Conservation (phyloP, 2,113 vertebrate genomes). For the Nesospiza acunhae region DNA sequence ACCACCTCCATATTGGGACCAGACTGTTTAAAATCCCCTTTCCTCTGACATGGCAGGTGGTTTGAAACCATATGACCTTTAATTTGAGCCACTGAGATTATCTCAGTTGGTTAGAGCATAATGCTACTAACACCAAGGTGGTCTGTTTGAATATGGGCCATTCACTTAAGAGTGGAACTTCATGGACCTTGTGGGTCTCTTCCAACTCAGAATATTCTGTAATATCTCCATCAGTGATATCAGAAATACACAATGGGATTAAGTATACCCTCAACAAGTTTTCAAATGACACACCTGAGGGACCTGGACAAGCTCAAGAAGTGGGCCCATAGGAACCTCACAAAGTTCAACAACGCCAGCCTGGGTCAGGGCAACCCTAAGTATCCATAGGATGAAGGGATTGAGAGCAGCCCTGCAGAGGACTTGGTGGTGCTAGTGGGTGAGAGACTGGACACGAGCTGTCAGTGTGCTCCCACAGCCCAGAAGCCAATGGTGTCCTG, state of each 20-base stretch:
- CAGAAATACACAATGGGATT: neutral
- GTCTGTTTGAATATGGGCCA: neutral
- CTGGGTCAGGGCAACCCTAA: neutral
- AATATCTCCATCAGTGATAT: neutral
- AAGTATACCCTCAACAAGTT: neutral
- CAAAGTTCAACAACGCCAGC: neutral
- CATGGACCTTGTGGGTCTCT: neutral
- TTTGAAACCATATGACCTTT: neutral
- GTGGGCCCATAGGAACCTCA: neutral
- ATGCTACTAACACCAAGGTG: neutral
- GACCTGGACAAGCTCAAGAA: neutral
- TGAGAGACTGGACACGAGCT: neutral
- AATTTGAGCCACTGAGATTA: neutral
- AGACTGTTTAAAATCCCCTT: neutral
- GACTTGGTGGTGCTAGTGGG: neutral
- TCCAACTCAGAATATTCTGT: neutral
- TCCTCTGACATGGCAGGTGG: neutral
- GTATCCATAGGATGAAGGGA: neutral
- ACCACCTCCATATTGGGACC: neutral
- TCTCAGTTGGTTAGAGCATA: neutral
- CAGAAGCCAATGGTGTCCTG: rapidly evolving
- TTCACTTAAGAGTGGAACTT: neutral
- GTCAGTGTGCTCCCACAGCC: rapidly evolving
- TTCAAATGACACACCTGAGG: neutral
- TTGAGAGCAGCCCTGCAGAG: neutral